Evolutionary conservation across 2,113 vertebrate genomes (phyloP), one percentile per base, ranked within the genome.

Genomic region (Paraplagusia blochii): DNA sequence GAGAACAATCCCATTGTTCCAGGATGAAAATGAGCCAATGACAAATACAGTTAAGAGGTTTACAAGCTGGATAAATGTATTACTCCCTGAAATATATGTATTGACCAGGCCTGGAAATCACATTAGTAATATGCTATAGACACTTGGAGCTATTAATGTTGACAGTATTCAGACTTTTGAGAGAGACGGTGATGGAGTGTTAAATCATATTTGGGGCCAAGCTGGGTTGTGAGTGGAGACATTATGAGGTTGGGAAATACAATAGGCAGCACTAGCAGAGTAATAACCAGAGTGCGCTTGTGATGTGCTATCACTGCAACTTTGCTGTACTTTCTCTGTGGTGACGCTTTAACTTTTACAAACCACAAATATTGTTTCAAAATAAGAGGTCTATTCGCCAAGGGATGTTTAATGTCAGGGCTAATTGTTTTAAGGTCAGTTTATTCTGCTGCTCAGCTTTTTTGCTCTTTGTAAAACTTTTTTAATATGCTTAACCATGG

Each of bases 51-150:
- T 65, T 74, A 76, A 3, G 45, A 59, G 17, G 42, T 63, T 75
- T 62, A 72, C 35, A 48, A 38, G 18, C 14, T 44, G 12, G 44
- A 13, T 70, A 66, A 69, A 77, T 53, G 42, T 61, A 68, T 79
- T 77, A 68, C 19, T 66, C 43, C 35, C 14, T 61, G 35, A 73
- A 82, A 76, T 68, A 11, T 58, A 61, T 44, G 67, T 70, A 77
- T 60, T 79, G 76, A 72, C 56, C 61, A 62, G 53, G 35, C 35
- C 11, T 34, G 58, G 43, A 73, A 80, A 85, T 80, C 63, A 63
- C 50, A 82, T 85, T 74, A 80, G 51, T 15, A 44, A 65, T 67
- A 72, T 60, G 12, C 19, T 59, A 39, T 52, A 63, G 63, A 63
- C 63, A 49, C 54, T 74, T 57, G 4, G 19, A 53, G 61, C 47